A percentile compares a stretch with the other conserved stretches of the same genome.
phyloP scores from a whole-genome alignment of 2,888 invertebrate species.

The Timema podura region DNA sequence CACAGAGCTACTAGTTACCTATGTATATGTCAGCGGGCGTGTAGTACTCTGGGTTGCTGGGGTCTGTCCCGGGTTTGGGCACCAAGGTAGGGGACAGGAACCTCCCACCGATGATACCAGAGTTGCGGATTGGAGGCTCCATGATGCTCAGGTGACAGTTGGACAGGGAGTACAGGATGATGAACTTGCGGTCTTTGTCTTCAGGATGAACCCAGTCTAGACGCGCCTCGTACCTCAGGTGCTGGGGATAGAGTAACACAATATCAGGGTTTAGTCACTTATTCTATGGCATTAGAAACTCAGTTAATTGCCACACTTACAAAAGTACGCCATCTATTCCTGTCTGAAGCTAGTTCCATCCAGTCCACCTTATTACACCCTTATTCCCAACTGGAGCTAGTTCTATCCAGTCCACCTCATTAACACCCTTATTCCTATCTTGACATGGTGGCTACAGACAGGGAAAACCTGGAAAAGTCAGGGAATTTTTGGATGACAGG shows the following conservation, averaged over 20 bases:
- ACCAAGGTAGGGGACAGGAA: constrained; percentile 66
- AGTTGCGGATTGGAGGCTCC: constrained; percentile 68
- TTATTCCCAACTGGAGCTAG: no score
- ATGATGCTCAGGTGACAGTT: constrained; percentile 71
- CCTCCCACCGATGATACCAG: constrained; percentile 71
- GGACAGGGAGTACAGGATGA: constrained; percentile 69
- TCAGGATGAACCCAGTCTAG: constrained; percentile 77
- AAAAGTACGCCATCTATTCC: no score
- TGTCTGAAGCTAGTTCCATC: no score
- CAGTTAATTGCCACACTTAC: no score
- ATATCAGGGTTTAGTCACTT: no score
- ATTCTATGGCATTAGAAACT: no score
- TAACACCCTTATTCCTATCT: no score
- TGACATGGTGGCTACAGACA: no score
- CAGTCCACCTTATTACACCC: no score
- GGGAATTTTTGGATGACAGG: no score
- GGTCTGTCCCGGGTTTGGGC: constrained; percentile 63
- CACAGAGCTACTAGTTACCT: constrained; percentile 47
- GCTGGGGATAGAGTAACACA: constrained; percentile 40
- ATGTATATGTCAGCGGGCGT: constrained; percentile 76
- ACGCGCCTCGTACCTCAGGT: constrained; percentile 68
- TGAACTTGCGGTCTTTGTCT: constrained; percentile 68
- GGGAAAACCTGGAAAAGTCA: no score
- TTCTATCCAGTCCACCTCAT: no score
- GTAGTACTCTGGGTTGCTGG: constrained; percentile 69